Evolutionary conservation across 64 coral and sea anemone species (phyloP).

Genomic region (Montipora sp.): DNA sequence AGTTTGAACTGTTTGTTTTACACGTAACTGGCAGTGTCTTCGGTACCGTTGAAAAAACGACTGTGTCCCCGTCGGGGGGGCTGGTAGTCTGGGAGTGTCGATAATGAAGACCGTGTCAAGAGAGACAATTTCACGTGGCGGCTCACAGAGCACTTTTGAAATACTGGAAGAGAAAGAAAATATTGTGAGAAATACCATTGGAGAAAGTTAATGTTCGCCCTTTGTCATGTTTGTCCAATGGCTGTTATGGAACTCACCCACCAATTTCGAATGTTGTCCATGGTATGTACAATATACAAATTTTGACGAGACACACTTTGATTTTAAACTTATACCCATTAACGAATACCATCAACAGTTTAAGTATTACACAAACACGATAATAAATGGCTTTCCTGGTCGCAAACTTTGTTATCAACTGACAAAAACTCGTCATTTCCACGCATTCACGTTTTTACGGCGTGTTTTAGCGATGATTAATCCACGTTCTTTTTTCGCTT

Average conservation of each 20-base stretch:
- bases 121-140: too few species aligned
- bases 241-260: background rate
- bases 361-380: background rate
- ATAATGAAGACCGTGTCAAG: too few species aligned
- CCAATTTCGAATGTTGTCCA: background rate
- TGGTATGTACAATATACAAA: background rate
- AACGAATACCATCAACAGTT: background rate
- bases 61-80: too few species aligned
- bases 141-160: too few species aligned
- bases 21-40: too few species aligned
- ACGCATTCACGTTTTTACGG: background rate
- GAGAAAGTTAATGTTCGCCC: background rate
- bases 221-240: too few species aligned
- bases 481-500: background rate
- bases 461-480: background rate
- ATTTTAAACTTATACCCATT: background rate
- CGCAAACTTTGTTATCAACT: background rate
- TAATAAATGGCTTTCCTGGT: background rate
- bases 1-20: too few species aligned
- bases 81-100: too few species aligned
- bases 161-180: too few species aligned
- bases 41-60: too few species aligned
- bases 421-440: background rate
- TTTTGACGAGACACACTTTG: background rate
- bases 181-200: too few species aligned